Evolutionary conservation across 2,113 vertebrate species (phyloP).

Genomic region (Aythya baeri): DNA sequence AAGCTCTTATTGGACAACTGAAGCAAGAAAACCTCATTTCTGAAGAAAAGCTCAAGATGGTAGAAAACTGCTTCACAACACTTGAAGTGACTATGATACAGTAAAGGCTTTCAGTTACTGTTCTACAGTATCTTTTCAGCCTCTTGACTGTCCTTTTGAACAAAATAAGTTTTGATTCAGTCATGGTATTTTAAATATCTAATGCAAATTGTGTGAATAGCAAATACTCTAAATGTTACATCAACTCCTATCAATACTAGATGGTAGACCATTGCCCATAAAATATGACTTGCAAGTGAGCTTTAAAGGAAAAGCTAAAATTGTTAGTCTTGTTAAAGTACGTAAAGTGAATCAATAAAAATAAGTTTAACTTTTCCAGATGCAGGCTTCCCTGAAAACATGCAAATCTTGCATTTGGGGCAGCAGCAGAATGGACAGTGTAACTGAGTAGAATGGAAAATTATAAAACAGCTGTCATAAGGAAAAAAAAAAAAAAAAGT

Average conservation of each 20-base stretch:
- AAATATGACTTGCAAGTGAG: neutral
- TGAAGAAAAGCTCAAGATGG: slow-evolving; percentile 82
- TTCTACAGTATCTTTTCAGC: neutral
- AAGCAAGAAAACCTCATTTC: slow-evolving; percentile 81
- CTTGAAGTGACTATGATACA: slow-evolving; percentile 76
- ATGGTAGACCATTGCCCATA: neutral
- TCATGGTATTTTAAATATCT: neutral
- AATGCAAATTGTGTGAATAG: neutral
- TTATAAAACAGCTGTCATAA: neutral
- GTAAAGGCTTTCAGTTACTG: slow-evolving; percentile 35
- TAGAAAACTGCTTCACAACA: slow-evolving; percentile 79
- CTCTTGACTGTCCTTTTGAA: neutral
- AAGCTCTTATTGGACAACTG: slow-evolving; percentile 79
- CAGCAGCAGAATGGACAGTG: neutral
- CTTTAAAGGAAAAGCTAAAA: neutral
- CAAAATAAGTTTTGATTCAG: neutral
- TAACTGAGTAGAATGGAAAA: neutral
- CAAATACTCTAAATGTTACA: neutral
- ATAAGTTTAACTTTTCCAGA: neutral
- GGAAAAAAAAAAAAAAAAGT: neutral
- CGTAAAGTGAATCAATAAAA: neutral
- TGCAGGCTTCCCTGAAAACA: neutral
- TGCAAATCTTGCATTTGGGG: neutral
- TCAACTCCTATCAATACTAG: neutral
- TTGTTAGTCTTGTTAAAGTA: neutral